These are phyloP conservation scores for Camponotus pennsylvanicus DNA, from an alignment of 1,140 invertebrate genomes.

Conservation along the genomic window DNA sequence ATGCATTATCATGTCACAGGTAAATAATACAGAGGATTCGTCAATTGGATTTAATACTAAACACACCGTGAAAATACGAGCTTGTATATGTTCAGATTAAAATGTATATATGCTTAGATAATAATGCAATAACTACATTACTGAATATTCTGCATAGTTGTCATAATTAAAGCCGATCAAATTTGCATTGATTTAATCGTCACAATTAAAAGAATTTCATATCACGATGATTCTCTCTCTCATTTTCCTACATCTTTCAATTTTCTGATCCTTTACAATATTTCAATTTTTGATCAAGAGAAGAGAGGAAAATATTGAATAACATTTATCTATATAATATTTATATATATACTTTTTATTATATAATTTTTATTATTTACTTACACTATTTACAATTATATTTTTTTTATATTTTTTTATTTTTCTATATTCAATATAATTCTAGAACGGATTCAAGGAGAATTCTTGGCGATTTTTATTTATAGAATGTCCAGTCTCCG, in stretches of 20 bases:
- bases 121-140: background rate
- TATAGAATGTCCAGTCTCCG: conserved; percentile 96
- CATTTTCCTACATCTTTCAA: background rate
- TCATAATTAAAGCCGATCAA: background rate
- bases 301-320: conserved; percentile 1
- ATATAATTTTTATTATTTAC: no score
- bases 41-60: background rate
- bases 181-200: conserved; percentile 22
- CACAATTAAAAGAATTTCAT: background rate
- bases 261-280: background rate
- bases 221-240: background rate
- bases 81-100: background rate
- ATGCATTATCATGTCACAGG: background rate
- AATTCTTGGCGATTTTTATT: conserved; percentile 67
- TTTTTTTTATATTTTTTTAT: no score
- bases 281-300: conserved; percentile 11
- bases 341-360: no score
- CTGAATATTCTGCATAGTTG: background rate
- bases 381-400: no score
- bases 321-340: background rate
- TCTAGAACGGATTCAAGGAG: background rate
- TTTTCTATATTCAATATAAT: background rate
- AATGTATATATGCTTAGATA: conserved; percentile 4
- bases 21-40: conserved; percentile 32
- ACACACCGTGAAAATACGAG: background rate